phyloP scores from a whole-genome alignment of 2,888 invertebrate genomes.

The Lamellibrachia satsuma region DNA sequence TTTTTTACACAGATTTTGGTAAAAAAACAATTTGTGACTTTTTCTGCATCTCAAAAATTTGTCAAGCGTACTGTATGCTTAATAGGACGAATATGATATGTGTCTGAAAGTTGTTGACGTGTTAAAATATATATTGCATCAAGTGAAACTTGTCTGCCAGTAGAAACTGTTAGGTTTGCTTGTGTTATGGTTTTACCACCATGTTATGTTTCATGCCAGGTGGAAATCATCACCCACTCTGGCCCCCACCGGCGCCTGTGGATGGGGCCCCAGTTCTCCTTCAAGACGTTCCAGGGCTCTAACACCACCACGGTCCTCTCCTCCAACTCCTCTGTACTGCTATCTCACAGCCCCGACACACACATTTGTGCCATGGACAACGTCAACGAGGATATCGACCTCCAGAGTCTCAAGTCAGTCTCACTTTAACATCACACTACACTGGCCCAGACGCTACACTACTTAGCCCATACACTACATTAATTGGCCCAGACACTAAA shows the following conservation, averaged over 20 bases:
- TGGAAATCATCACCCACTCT: slow-evolving; percentile 95
- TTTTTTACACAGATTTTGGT: too few species aligned
- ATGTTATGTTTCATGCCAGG: slow-evolving; percentile 69
- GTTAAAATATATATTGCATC: too few species aligned
- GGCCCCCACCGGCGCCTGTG: slow-evolving; percentile 91
- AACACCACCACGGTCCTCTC: slow-evolving; percentile 64
- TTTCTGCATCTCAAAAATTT: too few species aligned
- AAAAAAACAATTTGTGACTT: too few species aligned
- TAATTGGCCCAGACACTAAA: not conserved
- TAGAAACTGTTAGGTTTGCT: too few species aligned
- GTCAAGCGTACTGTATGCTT: too few species aligned
- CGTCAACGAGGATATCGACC: slow-evolving; percentile 62
- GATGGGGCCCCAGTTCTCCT: slow-evolving; percentile 99
- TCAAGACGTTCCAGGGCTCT: slow-evolving; percentile 72
- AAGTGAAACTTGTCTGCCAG: too few species aligned
- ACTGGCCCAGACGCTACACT: not conserved
- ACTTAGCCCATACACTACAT: slow-evolving; percentile 14
- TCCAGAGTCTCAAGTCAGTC: slow-evolving; percentile 64
- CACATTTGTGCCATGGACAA: slow-evolving; percentile 59
- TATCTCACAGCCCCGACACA: slow-evolving; percentile 63
- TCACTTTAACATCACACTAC: not conserved
- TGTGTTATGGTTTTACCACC: not conserved
- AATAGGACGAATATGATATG: too few species aligned
- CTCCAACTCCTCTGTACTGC: slow-evolving; percentile 63
- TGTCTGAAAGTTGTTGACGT: too few species aligned